phyloP scores from a whole-genome alignment of 1,140 invertebrate genomes.

The Oncopeltus fasciatus region DNA sequence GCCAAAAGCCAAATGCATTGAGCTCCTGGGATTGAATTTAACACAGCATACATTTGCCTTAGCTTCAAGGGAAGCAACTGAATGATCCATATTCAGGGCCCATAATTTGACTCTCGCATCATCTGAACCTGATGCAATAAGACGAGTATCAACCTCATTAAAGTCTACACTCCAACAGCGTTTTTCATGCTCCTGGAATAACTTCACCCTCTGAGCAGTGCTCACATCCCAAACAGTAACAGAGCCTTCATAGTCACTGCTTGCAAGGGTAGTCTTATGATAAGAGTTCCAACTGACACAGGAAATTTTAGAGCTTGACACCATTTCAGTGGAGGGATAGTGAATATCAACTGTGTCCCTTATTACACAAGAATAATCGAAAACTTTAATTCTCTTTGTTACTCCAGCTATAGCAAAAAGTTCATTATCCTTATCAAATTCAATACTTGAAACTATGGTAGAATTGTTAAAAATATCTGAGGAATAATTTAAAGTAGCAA shows the following conservation, averaged over 20 bases:
- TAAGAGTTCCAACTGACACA: conserved; percentile 91
- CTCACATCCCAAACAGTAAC: conserved; percentile 87
- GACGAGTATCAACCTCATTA: conserved; percentile 76
- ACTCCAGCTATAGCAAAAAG: conserved; percentile 94
- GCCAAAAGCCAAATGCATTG: conserved; percentile 79
- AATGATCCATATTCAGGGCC: conserved; percentile 76
- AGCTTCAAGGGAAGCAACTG: conserved; percentile 72
- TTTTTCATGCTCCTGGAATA: conserved; percentile 85
- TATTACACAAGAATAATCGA: conserved; percentile 78
- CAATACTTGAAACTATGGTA: conserved; percentile 90
- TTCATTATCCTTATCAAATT: conserved; percentile 94
- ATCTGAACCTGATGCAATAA: conserved; percentile 88
- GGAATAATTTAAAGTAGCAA: conserved; percentile 82
- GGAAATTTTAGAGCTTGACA: conserved; percentile 87
- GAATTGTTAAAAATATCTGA: conserved; percentile 77
- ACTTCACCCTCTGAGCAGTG: conserved; percentile 55
- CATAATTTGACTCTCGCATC: conserved; percentile 90
- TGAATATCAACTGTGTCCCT: conserved; percentile 73
- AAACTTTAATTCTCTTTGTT: conserved; percentile 87
- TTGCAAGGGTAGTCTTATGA: conserved; percentile 76
- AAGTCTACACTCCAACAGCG: conserved; percentile 95
- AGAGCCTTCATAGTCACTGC: conserved; percentile 90
- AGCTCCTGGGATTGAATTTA: conserved; percentile 82
- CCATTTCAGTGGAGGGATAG: conserved; percentile 84
- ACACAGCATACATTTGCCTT: conserved; percentile 95